Evolutionary conservation across 2,797 vertebrate species (phyloP), one percentile per base, ranked within the genome.

Genomic region (Remorina albescens): DNA sequence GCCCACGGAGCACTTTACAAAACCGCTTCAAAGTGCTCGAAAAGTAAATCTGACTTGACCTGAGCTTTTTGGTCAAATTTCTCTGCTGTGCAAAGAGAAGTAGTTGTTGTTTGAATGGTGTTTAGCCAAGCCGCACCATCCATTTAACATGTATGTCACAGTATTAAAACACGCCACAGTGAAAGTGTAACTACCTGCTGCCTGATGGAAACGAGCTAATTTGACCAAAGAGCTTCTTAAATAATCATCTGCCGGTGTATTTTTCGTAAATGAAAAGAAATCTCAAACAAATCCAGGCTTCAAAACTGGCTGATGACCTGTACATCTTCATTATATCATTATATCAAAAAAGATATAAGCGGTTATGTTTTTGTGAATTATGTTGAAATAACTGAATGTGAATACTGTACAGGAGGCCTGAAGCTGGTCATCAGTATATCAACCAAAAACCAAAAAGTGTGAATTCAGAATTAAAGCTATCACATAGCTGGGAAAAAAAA

Each of bases 401-500:
- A 85, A 76, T 70, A 74, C 66, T 87, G 60, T 82, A 81, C 80
- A 85, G 61, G 21, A 39, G 37, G 74, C 61, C 63, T 47, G 44
- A 69, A 46, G 77, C 80, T 83, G 71, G 65, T 82, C 61, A 67
- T 71, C 58, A 59, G 68, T 51, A 44, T 21, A 30, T 73, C 18
- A 69, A 76, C 61, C 66, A 41, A 69, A 81, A 67, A 13, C 2
- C 60, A 55, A 60, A 41, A 66, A 68, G 51, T 63, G 50, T 61
- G 50, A 58, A 55, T 70, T 83, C 49, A 80, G 34, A 76, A 39
- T 71, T 85, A 86, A 87, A 88, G 84, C 86, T 79, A 81, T 83
- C 51, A 78, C 28, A 81, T 69, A 86, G 76, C 72, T 54, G 69
- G 37, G 59, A 81, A 74, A 39, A 36, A 46, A 67, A 12, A n/a